Conservation (phyloP, 2,888 invertebrate species). For the Dynastes tityus region DNA sequence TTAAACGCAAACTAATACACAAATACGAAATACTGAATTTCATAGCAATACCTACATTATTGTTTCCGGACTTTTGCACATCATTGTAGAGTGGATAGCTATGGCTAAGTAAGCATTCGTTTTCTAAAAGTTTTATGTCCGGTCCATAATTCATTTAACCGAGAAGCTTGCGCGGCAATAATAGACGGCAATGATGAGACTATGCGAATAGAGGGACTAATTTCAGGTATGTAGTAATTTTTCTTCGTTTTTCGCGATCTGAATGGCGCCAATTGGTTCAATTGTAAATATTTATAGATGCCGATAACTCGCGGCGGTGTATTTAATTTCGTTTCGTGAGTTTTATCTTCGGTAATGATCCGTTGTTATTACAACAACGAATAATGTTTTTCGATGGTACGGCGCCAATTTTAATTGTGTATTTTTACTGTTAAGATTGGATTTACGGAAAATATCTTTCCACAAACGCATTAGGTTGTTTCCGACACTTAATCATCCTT, state of each 20-base stretch:
- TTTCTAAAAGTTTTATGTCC: not conserved
- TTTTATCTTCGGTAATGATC: slow-evolving; percentile 9
- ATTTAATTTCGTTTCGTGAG: not conserved
- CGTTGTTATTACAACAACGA: slow-evolving; percentile 7
- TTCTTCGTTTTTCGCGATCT: slow-evolving; percentile 9
- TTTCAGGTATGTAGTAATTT: slow-evolving; percentile 16
- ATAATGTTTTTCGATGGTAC: not conserved
- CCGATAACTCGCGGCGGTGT: not conserved
- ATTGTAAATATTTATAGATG: slow-evolving; percentile 7
- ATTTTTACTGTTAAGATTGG: not conserved
- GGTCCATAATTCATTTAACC: slow-evolving; percentile 6
- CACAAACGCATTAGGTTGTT: not conserved
- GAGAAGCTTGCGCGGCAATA: not conserved
- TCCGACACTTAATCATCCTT: too few species aligned
- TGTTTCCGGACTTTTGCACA: too few species aligned
- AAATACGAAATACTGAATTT: too few species aligned
- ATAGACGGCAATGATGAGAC: not conserved
- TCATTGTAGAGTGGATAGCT: too few species aligned
- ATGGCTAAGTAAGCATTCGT: not conserved
- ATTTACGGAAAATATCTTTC: slow-evolving; percentile 1
- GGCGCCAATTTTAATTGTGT: not conserved
- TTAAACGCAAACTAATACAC: too few species aligned
- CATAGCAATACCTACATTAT: too few species aligned
- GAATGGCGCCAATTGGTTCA: slow-evolving; percentile 18
- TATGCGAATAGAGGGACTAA: not conserved